phyloP scores from a whole-genome alignment of 1,140 invertebrate species.

The Sitobion miscanthi region DNA sequence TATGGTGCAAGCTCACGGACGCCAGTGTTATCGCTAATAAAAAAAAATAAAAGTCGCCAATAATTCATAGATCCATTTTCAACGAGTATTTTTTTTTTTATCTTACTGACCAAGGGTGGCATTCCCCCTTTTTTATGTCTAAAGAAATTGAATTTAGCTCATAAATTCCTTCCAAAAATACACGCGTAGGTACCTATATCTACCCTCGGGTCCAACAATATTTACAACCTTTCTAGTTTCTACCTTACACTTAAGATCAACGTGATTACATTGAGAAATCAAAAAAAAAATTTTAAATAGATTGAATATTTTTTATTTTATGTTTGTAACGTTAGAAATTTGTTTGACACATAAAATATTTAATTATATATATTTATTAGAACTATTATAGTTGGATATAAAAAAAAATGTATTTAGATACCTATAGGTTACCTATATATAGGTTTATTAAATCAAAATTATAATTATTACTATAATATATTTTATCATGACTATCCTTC shows the following conservation, averaged over 20 bases:
- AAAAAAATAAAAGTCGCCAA: constrained; percentile 53
- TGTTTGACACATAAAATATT: neutral
- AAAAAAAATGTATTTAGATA: neutral
- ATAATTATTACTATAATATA: neutral
- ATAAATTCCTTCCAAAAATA: constrained; percentile 52
- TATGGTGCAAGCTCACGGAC: constrained; percentile 52
- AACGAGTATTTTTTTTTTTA: constrained; percentile 34
- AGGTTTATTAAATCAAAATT: neutral
- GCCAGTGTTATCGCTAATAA: constrained; percentile 54
- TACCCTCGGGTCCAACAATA: neutral
- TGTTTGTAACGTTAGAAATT: too few relatives aligned
- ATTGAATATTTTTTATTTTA: neutral
- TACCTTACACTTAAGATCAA: neutral
- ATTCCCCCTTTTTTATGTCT: constrained; percentile 49
- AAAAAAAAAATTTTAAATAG: neutral
- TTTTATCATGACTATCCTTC: neutral
- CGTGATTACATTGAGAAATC: neutral
- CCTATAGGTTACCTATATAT: neutral
- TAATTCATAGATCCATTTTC: constrained; percentile 56
- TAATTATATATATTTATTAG: neutral
- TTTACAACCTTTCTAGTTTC: constrained; percentile 30
- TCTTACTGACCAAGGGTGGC: constrained; percentile 36
- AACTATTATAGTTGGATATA: neutral
- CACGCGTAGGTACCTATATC: neutral
- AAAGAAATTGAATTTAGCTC: constrained; percentile 51